Percentiles rank a stretch among this genome's conserved stretches.
Conservation (phyloP, 2,888 invertebrate species). For the Lucinisca nassula region DNA sequence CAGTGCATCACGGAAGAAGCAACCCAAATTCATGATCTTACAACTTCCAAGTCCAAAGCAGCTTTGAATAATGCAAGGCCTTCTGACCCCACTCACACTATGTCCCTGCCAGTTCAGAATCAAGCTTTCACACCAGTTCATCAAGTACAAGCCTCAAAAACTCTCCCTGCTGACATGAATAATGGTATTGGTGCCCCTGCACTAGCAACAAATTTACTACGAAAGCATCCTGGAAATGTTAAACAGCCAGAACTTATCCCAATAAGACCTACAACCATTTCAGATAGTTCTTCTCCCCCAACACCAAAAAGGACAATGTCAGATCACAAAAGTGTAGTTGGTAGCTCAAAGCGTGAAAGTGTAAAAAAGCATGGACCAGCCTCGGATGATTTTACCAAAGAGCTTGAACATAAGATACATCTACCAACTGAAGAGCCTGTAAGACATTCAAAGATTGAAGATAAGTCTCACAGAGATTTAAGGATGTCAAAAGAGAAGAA, state of each 20-base stretch:
- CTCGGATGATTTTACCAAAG: constrained; percentile 28
- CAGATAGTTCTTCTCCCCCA: background rate
- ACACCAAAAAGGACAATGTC: background rate
- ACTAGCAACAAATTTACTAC: background rate
- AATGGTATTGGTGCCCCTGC: background rate
- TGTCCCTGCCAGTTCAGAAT: background rate
- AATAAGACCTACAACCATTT: background rate
- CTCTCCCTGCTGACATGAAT: background rate
- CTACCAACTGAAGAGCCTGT: background rate
- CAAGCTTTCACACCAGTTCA: background rate
- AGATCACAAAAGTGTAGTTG: background rate
- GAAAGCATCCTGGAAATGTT: constrained; percentile 29
- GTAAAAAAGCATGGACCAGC: constrained; percentile 22
- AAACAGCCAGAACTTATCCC: constrained; percentile 40
- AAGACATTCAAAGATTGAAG: background rate
- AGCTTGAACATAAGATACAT: constrained; percentile 45
- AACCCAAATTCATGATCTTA: constrained; percentile 48
- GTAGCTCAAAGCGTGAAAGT: background rate
- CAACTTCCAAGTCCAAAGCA: constrained; percentile 43
- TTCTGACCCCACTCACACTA: background rate
- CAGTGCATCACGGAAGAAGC: constrained; percentile 63
- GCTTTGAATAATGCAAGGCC: background rate
- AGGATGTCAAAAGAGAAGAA: constrained; percentile 29
- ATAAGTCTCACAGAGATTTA: background rate
- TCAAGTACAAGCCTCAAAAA: background rate